Conservation (phyloP, 1,140 invertebrate genomes). For the Goniozus legneri region DNA sequence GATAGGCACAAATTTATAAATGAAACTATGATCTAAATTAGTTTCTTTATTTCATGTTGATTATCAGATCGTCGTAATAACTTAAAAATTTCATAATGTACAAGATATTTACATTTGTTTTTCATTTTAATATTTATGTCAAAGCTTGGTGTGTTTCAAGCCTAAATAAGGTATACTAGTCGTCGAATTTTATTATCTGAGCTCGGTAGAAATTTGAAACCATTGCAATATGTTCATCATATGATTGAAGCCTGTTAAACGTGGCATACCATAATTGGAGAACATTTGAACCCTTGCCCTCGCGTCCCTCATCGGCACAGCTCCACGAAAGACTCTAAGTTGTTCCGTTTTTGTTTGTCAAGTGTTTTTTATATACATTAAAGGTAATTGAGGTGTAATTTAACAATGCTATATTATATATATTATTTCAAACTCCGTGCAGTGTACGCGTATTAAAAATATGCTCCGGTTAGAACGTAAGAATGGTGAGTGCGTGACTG, state of each 20-base stretch:
- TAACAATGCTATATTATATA: slow-evolving; percentile 41
- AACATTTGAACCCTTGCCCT: slow-evolving; percentile 15
- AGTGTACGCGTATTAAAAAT: slow-evolving; percentile 32
- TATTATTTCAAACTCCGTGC: slow-evolving; percentile 45
- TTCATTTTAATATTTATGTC: too few relatives aligned
- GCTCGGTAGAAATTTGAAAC: background rate
- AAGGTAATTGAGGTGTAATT: slow-evolving; percentile 45
- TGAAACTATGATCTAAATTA: background rate
- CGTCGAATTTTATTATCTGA: slow-evolving; percentile 1
- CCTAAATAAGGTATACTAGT: too few relatives aligned
- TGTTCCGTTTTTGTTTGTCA: slow-evolving; percentile 55
- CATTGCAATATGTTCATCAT: background rate
- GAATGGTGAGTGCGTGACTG: slow-evolving; percentile 43
- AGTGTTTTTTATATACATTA: slow-evolving; percentile 53
- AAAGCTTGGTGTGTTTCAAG: too few relatives aligned
- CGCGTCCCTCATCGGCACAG: slow-evolving; percentile 25
- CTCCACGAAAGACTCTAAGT: slow-evolving; percentile 48
- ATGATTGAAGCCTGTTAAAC: slow-evolving; percentile 10
- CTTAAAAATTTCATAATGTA: too few relatives aligned
- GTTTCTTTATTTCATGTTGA: background rate
- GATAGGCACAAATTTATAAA: slow-evolving; percentile 15
- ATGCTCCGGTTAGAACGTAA: slow-evolving; percentile 27
- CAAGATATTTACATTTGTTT: too few relatives aligned
- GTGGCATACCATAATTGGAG: background rate
- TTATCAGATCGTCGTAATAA: too few relatives aligned